A percentile compares a stretch with the other conserved stretches of the same genome.
These are phyloP conservation scores for Heliornis fulica DNA, from an alignment of 2,113 vertebrate genomes.

Conservation along the genomic window DNA sequence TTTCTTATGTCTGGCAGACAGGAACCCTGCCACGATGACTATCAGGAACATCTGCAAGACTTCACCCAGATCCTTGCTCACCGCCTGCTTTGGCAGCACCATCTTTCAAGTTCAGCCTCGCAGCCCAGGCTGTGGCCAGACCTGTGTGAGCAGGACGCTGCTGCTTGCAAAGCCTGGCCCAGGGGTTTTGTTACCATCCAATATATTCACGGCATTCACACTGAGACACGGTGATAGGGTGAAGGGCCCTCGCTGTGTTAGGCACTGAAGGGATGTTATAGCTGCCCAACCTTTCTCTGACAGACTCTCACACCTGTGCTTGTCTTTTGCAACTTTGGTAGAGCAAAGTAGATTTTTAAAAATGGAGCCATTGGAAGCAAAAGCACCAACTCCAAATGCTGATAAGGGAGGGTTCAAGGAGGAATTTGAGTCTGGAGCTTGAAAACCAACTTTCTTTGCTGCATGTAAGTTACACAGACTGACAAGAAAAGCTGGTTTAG, in stretches of 20 bases:
- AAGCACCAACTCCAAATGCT: background rate
- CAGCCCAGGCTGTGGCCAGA: background rate
- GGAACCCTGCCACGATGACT: background rate
- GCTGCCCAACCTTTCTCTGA: fast-evolving
- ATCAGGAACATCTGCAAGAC: fast-evolving
- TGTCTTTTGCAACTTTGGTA: background rate
- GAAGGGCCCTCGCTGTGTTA: background rate
- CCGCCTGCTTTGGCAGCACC: background rate
- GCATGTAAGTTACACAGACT: background rate
- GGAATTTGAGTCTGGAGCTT: background rate
- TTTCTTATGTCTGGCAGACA: background rate
- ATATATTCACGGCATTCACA: background rate
- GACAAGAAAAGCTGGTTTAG: background rate
- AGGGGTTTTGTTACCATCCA: background rate
- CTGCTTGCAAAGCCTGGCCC: background rate
- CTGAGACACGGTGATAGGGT: fast-evolving
- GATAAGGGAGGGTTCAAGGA: background rate
- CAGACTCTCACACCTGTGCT: background rate
- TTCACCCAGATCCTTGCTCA: background rate
- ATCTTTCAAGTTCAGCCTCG: background rate
- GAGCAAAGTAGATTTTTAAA: background rate
- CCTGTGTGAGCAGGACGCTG: background rate
- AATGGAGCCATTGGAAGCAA: background rate
- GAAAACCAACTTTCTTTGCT: background rate
- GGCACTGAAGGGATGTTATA: background rate